These are phyloP conservation scores for Lonchura striata DNA, from an alignment of 2,113 vertebrate genomes.

Conservation along the genomic window DNA sequence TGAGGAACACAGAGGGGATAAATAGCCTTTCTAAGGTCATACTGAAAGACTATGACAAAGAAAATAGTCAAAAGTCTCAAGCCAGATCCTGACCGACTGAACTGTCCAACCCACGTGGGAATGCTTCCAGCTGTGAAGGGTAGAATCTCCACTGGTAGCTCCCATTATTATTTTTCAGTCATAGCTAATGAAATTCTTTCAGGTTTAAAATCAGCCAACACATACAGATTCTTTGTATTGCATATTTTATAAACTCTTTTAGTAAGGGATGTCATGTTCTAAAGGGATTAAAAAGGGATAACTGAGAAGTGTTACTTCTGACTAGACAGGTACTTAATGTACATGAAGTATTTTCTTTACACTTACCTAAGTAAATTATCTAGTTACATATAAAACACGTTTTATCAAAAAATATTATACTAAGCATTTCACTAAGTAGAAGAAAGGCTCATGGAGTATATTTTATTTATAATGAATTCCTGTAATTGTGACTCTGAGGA, in stretches of 20 bases:
- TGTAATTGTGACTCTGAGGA: neutral
- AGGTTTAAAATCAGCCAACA: neutral
- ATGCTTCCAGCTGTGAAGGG: neutral
- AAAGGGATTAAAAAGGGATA: neutral
- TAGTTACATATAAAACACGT: neutral
- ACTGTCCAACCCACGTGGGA: neutral
- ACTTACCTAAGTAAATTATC: neutral
- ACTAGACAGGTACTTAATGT: neutral
- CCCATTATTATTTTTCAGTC: neutral
- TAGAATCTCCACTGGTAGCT: neutral
- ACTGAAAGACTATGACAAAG: neutral
- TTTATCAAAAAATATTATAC: neutral
- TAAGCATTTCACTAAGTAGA: neutral
- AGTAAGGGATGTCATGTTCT: neutral
- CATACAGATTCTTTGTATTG: neutral
- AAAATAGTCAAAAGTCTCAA: neutral
- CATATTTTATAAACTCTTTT: neutral
- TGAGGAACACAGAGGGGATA: neutral
- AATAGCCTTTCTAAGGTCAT: neutral
- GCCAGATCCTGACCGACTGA: neutral
- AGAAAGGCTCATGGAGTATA: rapidly evolving
- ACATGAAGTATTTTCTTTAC: neutral
- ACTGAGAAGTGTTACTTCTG: neutral
- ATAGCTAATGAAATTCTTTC: neutral
- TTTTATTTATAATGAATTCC: neutral